These are phyloP conservation scores for Chrysomela aeneicollis DNA, from an alignment of 2,888 invertebrate genomes.

Conservation along the genomic window DNA sequence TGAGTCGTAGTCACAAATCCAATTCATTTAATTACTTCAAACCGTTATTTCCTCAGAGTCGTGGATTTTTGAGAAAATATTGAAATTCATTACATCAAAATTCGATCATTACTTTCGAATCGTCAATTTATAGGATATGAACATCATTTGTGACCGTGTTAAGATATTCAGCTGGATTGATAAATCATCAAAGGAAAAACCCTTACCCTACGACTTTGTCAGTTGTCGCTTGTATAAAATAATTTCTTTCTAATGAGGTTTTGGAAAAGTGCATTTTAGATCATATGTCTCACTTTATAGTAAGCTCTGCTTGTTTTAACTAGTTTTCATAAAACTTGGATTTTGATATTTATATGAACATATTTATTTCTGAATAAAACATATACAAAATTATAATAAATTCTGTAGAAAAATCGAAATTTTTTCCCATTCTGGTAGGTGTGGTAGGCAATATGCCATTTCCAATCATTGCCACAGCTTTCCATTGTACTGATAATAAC, in stretches of 20 bases:
- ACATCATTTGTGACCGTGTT: conserved; percentile 5
- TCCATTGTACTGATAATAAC: conserved; percentile 11
- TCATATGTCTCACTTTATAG: not conserved
- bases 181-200: not conserved
- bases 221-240: not conserved
- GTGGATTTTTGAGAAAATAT: no score
- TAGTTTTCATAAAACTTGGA: conserved; percentile 1
- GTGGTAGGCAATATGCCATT: not conserved
- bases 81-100: no score
- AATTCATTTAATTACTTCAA: no score
- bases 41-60: no score
- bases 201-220: conserved; percentile 13
- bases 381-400: conserved; percentile 1
- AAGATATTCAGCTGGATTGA: not conserved
- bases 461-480: conserved; percentile 10
- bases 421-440: not conserved
- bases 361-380: not conserved
- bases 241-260: not conserved
- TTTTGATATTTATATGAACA: not conserved
- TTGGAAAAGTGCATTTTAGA: not conserved
- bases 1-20: no score
- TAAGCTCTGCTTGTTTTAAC: not conserved
- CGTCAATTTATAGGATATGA: conserved; percentile 2
- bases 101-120: no score
- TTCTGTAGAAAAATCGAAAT: conserved; percentile 1